Evolutionary conservation across 2,888 invertebrate genomes (phyloP).

Genomic region (Crocallis elinguaria): DNA sequence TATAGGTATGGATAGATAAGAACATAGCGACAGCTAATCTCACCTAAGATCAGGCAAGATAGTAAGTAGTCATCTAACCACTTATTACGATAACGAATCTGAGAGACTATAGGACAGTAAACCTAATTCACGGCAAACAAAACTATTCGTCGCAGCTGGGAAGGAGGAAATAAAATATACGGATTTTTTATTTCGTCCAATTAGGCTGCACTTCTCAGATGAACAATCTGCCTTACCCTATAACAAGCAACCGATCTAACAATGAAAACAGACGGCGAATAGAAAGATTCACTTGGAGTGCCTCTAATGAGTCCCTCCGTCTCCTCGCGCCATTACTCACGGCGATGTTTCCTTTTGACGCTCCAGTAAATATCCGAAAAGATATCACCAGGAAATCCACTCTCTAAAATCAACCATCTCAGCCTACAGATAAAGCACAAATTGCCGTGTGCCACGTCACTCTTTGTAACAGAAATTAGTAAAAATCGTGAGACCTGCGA

Average conservation of each 20-base stretch:
- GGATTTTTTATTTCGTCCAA: too few species aligned
- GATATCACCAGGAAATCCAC: conserved; percentile 36
- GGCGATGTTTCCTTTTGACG: conserved; percentile 53
- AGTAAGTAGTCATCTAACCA: too few species aligned
- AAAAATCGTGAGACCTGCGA: conserved; percentile 31
- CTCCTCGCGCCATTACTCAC: conserved; percentile 54
- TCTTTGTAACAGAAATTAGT: conserved; percentile 33
- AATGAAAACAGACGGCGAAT: conserved; percentile 39
- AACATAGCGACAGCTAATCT: too few species aligned
- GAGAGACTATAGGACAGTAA: too few species aligned
- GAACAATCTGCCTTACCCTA: conserved; percentile 10
- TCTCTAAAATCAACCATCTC: conserved; percentile 28
- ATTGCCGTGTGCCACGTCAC: neutral
- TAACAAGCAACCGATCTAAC: conserved; percentile 27
- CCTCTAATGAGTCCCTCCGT: conserved; percentile 52
- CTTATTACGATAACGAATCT: too few species aligned
- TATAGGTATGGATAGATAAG: too few species aligned
- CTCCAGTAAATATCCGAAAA: conserved; percentile 58
- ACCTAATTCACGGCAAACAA: too few species aligned
- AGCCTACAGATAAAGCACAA: conserved; percentile 13
- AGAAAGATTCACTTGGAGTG: conserved; percentile 45
- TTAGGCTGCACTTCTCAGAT: neutral
- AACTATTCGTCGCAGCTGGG: too few species aligned
- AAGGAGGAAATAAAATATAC: too few species aligned
- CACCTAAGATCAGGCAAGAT: too few species aligned